phyloP scores from a whole-genome alignment of 2,888 invertebrate species.

The Siphlonurus alternatus region DNA sequence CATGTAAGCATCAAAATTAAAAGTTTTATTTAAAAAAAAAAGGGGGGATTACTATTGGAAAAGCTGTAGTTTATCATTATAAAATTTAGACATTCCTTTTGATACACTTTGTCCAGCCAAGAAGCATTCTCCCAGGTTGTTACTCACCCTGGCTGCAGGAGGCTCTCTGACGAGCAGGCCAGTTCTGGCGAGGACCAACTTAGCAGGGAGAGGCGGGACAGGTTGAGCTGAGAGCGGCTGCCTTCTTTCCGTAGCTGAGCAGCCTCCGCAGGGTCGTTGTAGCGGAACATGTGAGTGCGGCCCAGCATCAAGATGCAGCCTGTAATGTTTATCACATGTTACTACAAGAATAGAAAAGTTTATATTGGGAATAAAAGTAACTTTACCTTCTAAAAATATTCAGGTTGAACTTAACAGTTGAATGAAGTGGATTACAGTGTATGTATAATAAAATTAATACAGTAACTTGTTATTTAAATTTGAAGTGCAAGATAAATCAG shows the following conservation, averaged over 20 bases:
- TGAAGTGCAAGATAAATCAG: no score
- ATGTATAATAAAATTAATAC: no score
- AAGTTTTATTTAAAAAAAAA: no score
- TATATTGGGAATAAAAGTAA: not conserved
- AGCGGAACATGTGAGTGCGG: conserved; percentile 67
- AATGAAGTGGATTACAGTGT: not conserved
- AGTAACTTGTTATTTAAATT: no score
- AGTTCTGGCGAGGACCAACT: conserved; percentile 72
- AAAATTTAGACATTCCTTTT: no score
- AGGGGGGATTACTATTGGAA: no score
- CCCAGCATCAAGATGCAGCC: conserved; percentile 63
- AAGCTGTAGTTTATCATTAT: no score
- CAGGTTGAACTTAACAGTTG: not conserved
- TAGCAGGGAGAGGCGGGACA: conserved; percentile 63
- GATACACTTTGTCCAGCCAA: no score
- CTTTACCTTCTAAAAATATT: not conserved
- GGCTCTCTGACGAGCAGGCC: conserved; percentile 27
- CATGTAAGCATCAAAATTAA: no score
- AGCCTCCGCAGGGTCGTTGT: conserved; percentile 79
- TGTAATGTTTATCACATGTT: conserved; percentile 20
- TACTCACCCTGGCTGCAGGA: conserved; percentile 12
- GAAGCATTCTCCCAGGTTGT: no score
- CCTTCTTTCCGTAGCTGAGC: conserved; percentile 65
- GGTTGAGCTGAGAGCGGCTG: conserved; percentile 49
- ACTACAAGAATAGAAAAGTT: not conserved